Percentiles rank a stretch among this genome's conserved stretches.
Conservation (phyloP, 23 tunicate species). For the Ciona savignyi region DNA sequence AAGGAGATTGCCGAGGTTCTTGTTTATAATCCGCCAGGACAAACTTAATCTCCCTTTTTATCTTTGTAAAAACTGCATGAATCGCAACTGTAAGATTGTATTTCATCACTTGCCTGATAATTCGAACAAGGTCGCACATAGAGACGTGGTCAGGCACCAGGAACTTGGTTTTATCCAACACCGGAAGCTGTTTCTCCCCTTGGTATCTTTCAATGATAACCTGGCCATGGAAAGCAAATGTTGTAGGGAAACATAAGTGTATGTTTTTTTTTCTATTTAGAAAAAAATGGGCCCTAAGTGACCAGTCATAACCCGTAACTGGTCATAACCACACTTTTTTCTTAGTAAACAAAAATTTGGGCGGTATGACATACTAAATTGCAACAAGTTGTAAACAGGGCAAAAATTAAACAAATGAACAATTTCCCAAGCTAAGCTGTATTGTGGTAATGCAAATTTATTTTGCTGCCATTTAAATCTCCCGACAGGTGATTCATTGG, state of each 20-base stretch:
- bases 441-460: too few relatives aligned
- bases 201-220: constrained; percentile 89
- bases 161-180: constrained; percentile 89
- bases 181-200: constrained; percentile 85
- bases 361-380: not conserved
- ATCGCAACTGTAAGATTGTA: too few relatives aligned
- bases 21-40: too few relatives aligned
- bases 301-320: not conserved
- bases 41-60: too few relatives aligned
- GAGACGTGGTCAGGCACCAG: constrained; percentile 97
- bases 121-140: constrained; percentile 87
- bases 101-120: constrained; percentile 69
- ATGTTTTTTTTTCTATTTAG: not conserved
- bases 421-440: too few relatives aligned
- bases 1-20: too few relatives aligned
- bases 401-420: too few relatives aligned
- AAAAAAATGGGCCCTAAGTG: not conserved
- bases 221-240: constrained; percentile 8
- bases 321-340: too few relatives aligned
- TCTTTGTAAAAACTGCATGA: too few relatives aligned
- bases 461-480: too few relatives aligned
- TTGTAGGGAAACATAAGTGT: not conserved
- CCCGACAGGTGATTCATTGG: too few relatives aligned
- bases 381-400: not conserved
- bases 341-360: too few relatives aligned